A percentile compares a stretch with the other conserved stretches of the same genome.
phyloP scores from a whole-genome alignment of 2,888 invertebrate species.

The Dinocampus coccinellae region DNA sequence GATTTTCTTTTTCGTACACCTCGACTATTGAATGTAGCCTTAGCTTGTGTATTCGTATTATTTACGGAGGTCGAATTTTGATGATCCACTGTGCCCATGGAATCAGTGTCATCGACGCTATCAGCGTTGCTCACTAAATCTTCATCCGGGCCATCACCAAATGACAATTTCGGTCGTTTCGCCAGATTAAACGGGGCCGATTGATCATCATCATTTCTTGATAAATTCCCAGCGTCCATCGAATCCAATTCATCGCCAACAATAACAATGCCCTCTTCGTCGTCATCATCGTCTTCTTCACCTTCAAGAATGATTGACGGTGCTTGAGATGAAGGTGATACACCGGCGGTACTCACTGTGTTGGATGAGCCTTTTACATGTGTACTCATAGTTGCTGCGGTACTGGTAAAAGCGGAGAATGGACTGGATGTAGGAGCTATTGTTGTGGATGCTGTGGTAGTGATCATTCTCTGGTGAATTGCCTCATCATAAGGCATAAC shows the following conservation, averaged over 20 bases:
- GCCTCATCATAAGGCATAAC: constrained; percentile 69
- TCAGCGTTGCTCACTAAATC: constrained; percentile 75
- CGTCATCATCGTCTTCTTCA: constrained; percentile 67
- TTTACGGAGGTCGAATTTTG: constrained; percentile 57
- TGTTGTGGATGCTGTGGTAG: constrained; percentile 71
- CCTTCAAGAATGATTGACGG: constrained; percentile 58
- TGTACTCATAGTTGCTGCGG: constrained; percentile 41
- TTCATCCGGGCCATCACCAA: constrained; percentile 72
- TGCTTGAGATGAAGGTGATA: constrained; percentile 59
- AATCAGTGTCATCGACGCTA: constrained; percentile 73
- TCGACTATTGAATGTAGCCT: constrained; percentile 56
- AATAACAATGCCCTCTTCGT: constrained; percentile 82
- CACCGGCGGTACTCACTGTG: constrained; percentile 69
- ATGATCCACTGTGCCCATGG: constrained; percentile 60
- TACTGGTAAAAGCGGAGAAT: constrained; percentile 72
- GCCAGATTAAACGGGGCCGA: constrained; percentile 80
- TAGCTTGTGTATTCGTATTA: constrained; percentile 51
- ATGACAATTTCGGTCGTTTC: constrained; percentile 74
- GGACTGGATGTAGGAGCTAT: constrained; percentile 67
- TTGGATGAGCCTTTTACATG: constrained; percentile 68
- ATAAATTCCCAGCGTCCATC: constrained; percentile 57
- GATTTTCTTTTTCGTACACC: constrained; percentile 85
- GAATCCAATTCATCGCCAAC: constrained; percentile 77
- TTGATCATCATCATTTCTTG: constrained; percentile 69
- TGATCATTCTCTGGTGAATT: constrained; percentile 73